Evolutionary conservation across 1,140 invertebrate species (phyloP), one percentile per base, ranked within the genome.

Genomic region (Battus philenor): DNA sequence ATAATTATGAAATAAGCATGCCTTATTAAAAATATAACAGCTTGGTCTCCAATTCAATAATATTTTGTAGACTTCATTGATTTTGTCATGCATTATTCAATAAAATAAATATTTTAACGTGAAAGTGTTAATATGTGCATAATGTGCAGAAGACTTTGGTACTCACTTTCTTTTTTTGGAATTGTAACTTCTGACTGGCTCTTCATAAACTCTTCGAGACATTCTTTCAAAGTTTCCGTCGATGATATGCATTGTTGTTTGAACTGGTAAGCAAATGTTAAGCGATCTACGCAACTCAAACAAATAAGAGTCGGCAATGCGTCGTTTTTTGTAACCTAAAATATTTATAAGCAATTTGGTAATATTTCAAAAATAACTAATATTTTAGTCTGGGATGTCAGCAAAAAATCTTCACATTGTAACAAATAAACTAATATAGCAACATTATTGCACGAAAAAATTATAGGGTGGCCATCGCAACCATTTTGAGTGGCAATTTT

Each of bases 391-490:
- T 54, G 77, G 74, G 76, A 85, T 79, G 76, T 78, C 78, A 85
- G 69, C 50, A 68, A 80, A 83, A 79, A 76, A 71, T 78, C 56
- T 65, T 36, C 56, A 68, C 71, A 67, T 52, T 36, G 54, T 54
- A 51, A 60, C 45, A 71, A 71, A 71, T 67, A 71, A 65, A 63
- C 73, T 67, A 75, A 73, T 73, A 85, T 82, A 85, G 81, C 79
- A 85, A 85, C 79, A 85, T 85, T 83, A 77, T 74, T 67, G 64
- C 62, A 67, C 58, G 63, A 74, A 72, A 76, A 77, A 78, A 72
- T 61, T 58, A 78, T 71, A 73, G 83, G 79, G 82, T 86, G 79
- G 85, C 83, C 84, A 86, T 78, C 77, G 79, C 77, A 84, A 84
- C 72, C 81, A 85, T 84, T 85, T 85, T 75, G 73, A 69, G 65